These are phyloP conservation scores for Sebastiscus tertius DNA, from an alignment of 2,797 vertebrate genomes.

Conservation along the genomic window DNA sequence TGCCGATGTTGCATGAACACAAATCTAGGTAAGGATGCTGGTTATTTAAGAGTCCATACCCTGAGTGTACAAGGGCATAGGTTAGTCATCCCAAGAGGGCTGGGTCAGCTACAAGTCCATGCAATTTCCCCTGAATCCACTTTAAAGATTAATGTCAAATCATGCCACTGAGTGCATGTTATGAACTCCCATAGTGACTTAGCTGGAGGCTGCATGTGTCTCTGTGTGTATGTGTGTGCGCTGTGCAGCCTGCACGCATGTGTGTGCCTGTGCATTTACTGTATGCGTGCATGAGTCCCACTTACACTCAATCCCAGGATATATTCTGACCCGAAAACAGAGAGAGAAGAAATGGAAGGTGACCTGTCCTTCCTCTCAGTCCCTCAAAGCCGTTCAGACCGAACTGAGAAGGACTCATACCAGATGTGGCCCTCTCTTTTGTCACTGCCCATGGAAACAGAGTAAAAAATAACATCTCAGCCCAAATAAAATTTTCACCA, in stretches of 20 bases:
- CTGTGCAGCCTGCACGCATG: background rate
- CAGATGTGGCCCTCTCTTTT: constrained; percentile 31
- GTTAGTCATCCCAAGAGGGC: constrained; percentile 40
- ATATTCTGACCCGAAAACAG: constrained; percentile 6
- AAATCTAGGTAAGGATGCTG: constrained; percentile 37
- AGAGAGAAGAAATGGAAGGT: constrained; percentile 1
- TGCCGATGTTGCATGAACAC: constrained; percentile 39
- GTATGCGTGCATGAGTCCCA: background rate
- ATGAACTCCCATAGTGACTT: constrained; percentile 50
- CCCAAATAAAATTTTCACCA: constrained; percentile 13
- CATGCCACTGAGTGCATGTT: constrained; percentile 44
- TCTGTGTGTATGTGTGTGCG: background rate
- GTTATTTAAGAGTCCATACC: constrained; percentile 43
- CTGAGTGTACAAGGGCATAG: constrained; percentile 38
- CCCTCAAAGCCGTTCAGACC: constrained; percentile 15
- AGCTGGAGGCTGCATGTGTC: constrained; percentile 29
- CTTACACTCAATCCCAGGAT: constrained; percentile 10
- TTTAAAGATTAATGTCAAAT: constrained; percentile 76
- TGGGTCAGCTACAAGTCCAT: constrained; percentile 48
- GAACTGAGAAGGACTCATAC: constrained; percentile 6
- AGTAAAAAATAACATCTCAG: constrained; percentile 19
- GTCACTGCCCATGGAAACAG: background rate
- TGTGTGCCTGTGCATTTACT: constrained; percentile 17
- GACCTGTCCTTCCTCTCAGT: constrained; percentile 15
- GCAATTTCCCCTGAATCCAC: constrained; percentile 60